Percentiles rank a stretch among this genome's conserved stretches.
phyloP scores from a whole-genome alignment of 2,113 vertebrate genomes.

The Damaliscus lunatus region DNA sequence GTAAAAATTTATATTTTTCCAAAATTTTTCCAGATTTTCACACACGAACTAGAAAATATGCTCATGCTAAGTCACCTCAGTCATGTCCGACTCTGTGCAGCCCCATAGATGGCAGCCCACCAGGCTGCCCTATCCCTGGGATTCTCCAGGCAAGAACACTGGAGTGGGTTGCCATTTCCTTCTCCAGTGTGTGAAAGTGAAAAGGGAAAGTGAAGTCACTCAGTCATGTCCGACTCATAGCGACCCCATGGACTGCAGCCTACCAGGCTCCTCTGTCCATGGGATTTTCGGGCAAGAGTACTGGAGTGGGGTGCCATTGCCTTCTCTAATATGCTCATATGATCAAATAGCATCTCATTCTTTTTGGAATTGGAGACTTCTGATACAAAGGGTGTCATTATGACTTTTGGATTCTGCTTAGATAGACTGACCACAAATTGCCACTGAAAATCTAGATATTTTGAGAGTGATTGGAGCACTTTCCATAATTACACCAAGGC shows the following conservation, averaged over 20 bases:
- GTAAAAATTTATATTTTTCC: not conserved
- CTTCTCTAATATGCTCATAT: not conserved
- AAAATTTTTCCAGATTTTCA: not conserved
- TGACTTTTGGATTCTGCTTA: not conserved
- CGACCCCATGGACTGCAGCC: too few species aligned
- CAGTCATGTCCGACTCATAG: too few species aligned
- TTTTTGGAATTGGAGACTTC: not conserved
- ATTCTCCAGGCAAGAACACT: too few species aligned
- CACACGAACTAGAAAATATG: not conserved
- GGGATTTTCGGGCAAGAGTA: too few species aligned
- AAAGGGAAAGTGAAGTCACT: too few species aligned
- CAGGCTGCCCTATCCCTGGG: too few species aligned
- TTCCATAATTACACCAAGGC: not conserved
- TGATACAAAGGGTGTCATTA: rapidly evolving
- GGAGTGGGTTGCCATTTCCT: too few species aligned
- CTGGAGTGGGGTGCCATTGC: too few species aligned
- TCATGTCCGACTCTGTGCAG: too few species aligned
- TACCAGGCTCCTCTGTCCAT: too few species aligned
- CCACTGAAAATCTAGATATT: not conserved
- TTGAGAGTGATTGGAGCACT: not conserved
- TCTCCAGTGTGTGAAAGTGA: too few species aligned
- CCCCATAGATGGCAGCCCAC: too few species aligned
- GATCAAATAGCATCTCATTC: not conserved
- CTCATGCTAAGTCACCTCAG: not conserved
- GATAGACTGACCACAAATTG: not conserved